phyloP scores from a whole-genome alignment of 2,888 invertebrate species.

The Hesperia comma region DNA sequence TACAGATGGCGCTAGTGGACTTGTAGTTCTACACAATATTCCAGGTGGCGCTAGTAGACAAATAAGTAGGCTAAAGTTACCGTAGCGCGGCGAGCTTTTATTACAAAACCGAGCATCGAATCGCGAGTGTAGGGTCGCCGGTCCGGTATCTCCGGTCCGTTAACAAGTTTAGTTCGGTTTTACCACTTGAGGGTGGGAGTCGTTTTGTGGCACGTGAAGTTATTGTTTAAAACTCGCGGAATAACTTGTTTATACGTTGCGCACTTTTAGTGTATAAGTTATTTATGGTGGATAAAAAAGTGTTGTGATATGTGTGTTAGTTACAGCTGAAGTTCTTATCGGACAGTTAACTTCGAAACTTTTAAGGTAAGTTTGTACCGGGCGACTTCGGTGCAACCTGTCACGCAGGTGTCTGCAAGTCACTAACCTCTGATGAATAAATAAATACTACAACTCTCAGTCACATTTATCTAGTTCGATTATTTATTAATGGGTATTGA shows the following conservation, averaged over 20 bases:
- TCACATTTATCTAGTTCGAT: constrained; percentile 5
- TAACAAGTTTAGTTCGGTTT: constrained; percentile 63
- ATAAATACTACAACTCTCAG: constrained; percentile 41
- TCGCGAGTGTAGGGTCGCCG: constrained; percentile 37
- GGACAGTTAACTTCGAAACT: constrained; percentile 55
- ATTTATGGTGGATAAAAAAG: constrained; percentile 52
- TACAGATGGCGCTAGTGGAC: too few relatives aligned
- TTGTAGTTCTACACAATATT: neutral
- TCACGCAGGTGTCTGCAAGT: constrained; percentile 80
- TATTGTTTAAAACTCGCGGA: constrained; percentile 65
- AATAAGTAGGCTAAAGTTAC: constrained; percentile 15
- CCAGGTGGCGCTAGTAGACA: constrained; percentile 38
- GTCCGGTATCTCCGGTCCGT: constrained; percentile 33
- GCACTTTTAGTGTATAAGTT: constrained; percentile 54
- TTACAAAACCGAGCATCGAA: constrained; percentile 11
- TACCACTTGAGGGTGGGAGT: constrained; percentile 55
- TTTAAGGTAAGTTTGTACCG: constrained; percentile 61
- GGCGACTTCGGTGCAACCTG: constrained; percentile 73
- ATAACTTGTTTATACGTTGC: constrained; percentile 64
- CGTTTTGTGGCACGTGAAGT: constrained; percentile 51
- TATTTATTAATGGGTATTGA: too few relatives aligned
- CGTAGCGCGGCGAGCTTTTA: constrained; percentile 5
- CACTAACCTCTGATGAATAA: constrained; percentile 73
- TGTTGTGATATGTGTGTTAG: constrained; percentile 56
- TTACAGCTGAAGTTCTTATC: constrained; percentile 47